These are phyloP conservation scores for Harpegnathos saltator DNA, from an alignment of 1,140 invertebrate species.

Conservation along the genomic window DNA sequence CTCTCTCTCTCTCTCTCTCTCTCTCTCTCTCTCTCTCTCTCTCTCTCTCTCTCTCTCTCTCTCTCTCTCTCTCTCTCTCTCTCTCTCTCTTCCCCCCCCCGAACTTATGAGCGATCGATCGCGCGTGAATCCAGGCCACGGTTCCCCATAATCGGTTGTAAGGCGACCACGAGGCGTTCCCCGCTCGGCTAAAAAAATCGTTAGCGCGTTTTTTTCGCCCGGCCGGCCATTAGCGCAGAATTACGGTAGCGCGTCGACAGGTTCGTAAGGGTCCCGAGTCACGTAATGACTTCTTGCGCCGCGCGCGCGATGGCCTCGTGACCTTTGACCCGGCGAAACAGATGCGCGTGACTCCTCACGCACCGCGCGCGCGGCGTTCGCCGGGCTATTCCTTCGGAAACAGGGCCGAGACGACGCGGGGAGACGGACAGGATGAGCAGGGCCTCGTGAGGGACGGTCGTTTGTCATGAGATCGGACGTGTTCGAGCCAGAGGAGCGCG, in stretches of 20 bases:
- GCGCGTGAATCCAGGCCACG: conserved; percentile 46
- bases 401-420: background rate
- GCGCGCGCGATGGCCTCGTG: conserved; percentile 52
- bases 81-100: background rate
- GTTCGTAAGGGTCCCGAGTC: conserved; percentile 57
- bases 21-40: no score
- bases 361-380: conserved; percentile 19
- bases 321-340: conserved; percentile 61
- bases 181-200: conserved; percentile 53
- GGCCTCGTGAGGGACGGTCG: conserved; percentile 44
- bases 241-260: conserved; percentile 55
- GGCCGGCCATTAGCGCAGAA: conserved; percentile 41
- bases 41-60: no score
- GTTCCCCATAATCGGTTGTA: conserved; percentile 46
- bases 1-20: no score
- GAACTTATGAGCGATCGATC: conserved; percentile 41
- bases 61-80: no score
- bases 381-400: background rate
- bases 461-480: conserved; percentile 53
- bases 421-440: no score
- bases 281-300: conserved; percentile 65
- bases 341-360: conserved; percentile 58
- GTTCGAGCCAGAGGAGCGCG: conserved; percentile 1
- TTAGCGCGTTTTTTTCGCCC: conserved; percentile 39
- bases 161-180: conserved; percentile 42